Conservation (phyloP, 2,888 invertebrate genomes). For the Cantharis flavilabris region DNA sequence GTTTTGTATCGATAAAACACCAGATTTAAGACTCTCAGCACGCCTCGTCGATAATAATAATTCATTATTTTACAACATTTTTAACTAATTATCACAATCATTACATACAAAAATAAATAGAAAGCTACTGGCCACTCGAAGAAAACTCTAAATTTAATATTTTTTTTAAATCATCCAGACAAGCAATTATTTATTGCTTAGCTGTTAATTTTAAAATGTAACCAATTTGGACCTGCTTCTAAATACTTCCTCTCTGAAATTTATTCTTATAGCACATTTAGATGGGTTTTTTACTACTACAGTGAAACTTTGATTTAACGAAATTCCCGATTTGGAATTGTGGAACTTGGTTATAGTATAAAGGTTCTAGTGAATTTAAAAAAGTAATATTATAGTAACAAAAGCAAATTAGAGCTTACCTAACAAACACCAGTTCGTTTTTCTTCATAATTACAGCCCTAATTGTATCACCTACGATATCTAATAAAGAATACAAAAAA, state of each 20-base stretch:
- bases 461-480: neutral
- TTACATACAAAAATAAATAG: neutral
- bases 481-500: neutral
- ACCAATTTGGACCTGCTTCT: neutral
- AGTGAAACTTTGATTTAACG: no score
- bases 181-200: neutral
- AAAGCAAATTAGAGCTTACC: neutral
- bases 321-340: no score
- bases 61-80: neutral
- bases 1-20: neutral
- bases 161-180: neutral
- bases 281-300: neutral
- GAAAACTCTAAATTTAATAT: neutral
- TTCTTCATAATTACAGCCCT: neutral
- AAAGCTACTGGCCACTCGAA: neutral
- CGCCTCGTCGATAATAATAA: neutral
- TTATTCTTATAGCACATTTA: neutral
- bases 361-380: neutral
- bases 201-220: neutral
- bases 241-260: neutral
- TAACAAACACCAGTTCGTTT: neutral
- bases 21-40: neutral
- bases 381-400: no score
- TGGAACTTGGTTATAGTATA: no score
- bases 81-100: neutral